phyloP scores from a whole-genome alignment of 2,113 vertebrate genomes.

The Microtus oregoni region DNA sequence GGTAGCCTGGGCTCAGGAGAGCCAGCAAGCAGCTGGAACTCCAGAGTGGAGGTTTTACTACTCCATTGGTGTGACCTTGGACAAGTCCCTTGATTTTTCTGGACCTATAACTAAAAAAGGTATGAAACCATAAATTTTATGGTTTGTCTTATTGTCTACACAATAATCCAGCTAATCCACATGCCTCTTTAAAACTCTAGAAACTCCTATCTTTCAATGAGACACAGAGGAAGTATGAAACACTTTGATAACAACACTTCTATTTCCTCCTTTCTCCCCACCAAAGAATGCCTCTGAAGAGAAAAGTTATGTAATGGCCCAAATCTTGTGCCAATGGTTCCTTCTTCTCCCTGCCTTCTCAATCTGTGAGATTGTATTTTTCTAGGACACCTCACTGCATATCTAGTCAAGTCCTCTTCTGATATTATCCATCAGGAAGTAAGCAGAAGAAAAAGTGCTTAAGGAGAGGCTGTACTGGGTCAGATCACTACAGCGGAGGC shows the following conservation, averaged over 20 bases:
- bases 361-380: not conserved
- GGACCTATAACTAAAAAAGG: not conserved
- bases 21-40: not conserved
- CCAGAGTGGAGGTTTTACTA: not conserved
- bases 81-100: not conserved
- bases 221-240: not conserved
- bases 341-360: not conserved
- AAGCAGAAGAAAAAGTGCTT: not conserved
- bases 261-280: not conserved
- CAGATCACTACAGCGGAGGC: not conserved
- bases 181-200: not conserved
- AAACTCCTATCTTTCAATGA: not conserved
- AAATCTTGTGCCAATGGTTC: not conserved
- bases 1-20: not conserved
- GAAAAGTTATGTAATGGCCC: not conserved
- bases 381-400: not conserved
- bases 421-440: not conserved
- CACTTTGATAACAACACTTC: not conserved
- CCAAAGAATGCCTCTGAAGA: not conserved
- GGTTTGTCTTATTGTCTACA: not conserved
- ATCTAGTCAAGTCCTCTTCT: not conserved
- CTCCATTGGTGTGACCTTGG: not conserved
- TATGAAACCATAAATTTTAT: not conserved
- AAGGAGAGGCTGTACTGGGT: not conserved
- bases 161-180: not conserved